Percentiles rank a stretch among this genome's conserved stretches.
Evolutionary conservation across 2,797 vertebrate genomes (phyloP).

Genomic region (Microchirus variegatus): DNA sequence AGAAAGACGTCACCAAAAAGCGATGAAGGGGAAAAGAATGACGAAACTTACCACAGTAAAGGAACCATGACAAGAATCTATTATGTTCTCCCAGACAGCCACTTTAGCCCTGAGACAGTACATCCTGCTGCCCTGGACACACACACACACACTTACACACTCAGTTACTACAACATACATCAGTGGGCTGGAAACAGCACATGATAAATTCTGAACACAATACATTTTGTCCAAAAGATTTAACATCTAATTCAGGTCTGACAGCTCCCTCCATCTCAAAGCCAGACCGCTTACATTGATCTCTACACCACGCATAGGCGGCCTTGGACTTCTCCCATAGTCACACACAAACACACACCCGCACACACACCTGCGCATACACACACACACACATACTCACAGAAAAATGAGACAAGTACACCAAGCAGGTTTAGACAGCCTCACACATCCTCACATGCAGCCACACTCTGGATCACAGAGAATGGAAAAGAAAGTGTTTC

Average conservation of each 20-base stretch:
- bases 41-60: constrained; percentile 30
- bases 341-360: constrained; percentile 30
- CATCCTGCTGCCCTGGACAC: constrained; percentile 70
- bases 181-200: constrained; percentile 89
- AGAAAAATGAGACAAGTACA: neutral
- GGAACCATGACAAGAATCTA: constrained; percentile 67
- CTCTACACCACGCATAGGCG: constrained; percentile 75
- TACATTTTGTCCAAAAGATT: constrained; percentile 94
- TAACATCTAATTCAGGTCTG: constrained; percentile 98
- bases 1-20: constrained; percentile 6
- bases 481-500: too few relatives aligned
- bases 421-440: neutral
- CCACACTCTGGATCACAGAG: too few relatives aligned
- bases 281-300: constrained; percentile 86
- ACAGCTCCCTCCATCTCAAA: constrained; percentile 89
- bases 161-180: constrained; percentile 82
- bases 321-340: constrained; percentile 85
- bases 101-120: constrained; percentile 89
- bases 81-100: constrained; percentile 82
- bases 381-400: constrained; percentile 14
- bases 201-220: constrained; percentile 95
- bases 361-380: constrained; percentile 29
- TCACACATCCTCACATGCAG: constrained; percentile 1
- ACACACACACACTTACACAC: constrained; percentile 25
- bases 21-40: constrained; percentile 13